These are phyloP conservation scores for Hylaeus volcanicus DNA, from an alignment of 1,140 invertebrate genomes.

Conservation along the genomic window DNA sequence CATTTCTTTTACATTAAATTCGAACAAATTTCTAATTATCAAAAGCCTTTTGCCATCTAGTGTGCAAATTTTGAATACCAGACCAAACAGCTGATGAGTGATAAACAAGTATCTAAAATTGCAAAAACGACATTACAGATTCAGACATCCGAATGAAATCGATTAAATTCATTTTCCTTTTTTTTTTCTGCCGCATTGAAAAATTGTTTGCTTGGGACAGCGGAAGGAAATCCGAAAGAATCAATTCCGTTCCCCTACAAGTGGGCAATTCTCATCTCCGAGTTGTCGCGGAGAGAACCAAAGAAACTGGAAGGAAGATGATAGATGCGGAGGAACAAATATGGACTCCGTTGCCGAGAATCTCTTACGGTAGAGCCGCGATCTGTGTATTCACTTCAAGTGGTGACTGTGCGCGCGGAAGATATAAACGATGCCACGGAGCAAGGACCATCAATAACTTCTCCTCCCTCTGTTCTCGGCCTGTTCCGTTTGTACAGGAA, in stretches of 20 bases:
- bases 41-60: too few relatives aligned
- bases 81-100: too few relatives aligned
- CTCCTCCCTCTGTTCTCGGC: constrained; percentile 43
- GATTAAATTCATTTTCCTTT: too few relatives aligned
- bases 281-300: constrained; percentile 27
- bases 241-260: constrained; percentile 31
- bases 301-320: constrained; percentile 55
- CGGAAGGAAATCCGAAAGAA: constrained; percentile 20
- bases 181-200: background rate
- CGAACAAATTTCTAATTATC: too few relatives aligned
- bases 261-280: constrained; percentile 30
- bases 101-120: too few relatives aligned
- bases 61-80: too few relatives aligned
- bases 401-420: constrained; percentile 68
- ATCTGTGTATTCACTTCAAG: constrained; percentile 67
- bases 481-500: constrained; percentile 51
- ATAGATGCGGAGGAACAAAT: constrained; percentile 47
- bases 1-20: too few relatives aligned
- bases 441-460: constrained; percentile 74
- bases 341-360: constrained; percentile 21
- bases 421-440: constrained; percentile 72
- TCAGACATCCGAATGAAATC: too few relatives aligned
- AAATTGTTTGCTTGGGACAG: background rate
- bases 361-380: constrained; percentile 42
- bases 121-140: too few relatives aligned